Percentiles rank a stretch among this genome's conserved stretches.
These are phyloP conservation scores for Distichodus sexfasciatus DNA, from an alignment of 2,797 vertebrate species.

Conservation along the genomic window DNA sequence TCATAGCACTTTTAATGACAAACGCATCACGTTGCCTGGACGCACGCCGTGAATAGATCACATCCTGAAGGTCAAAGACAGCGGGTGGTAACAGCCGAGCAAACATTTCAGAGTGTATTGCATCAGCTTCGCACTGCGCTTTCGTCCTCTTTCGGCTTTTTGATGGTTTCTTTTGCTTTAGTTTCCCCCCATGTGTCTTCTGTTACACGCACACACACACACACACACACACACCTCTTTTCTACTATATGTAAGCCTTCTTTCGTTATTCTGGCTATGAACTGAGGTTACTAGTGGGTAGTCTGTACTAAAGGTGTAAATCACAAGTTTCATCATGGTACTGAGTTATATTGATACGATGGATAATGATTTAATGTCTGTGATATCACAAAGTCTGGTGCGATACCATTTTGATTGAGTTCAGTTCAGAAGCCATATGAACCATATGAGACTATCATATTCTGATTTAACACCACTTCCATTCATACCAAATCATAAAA, in stretches of 20 bases:
- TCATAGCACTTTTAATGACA: conserved; percentile 42
- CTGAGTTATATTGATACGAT: no score
- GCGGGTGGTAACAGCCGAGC: conserved; percentile 16
- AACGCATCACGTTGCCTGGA: conserved; percentile 17
- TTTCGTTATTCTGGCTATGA: not conserved
- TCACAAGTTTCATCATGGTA: no score
- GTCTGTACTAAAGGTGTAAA: conserved; percentile 3
- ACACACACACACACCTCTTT: not conserved
- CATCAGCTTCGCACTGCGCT: conserved; percentile 26
- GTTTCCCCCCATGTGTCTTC: no score
- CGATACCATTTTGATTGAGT: no score
- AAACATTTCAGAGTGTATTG: conserved; percentile 22
- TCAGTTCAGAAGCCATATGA: no score
- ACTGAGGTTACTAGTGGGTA: not conserved
- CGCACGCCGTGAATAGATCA: conserved; percentile 11
- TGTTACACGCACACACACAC: not conserved
- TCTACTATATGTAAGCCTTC: not conserved
- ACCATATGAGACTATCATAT: no score
- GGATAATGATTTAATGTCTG: no score
- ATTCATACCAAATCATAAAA: no score
- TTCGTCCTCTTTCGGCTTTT: not conserved
- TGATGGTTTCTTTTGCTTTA: not conserved
- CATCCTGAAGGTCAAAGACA: conserved; percentile 51
- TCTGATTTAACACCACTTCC: no score
- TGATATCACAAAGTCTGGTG: no score